These are phyloP conservation scores for Drosophila mercatorum DNA, from an alignment of 2,888 invertebrate genomes.

Conservation along the genomic window DNA sequence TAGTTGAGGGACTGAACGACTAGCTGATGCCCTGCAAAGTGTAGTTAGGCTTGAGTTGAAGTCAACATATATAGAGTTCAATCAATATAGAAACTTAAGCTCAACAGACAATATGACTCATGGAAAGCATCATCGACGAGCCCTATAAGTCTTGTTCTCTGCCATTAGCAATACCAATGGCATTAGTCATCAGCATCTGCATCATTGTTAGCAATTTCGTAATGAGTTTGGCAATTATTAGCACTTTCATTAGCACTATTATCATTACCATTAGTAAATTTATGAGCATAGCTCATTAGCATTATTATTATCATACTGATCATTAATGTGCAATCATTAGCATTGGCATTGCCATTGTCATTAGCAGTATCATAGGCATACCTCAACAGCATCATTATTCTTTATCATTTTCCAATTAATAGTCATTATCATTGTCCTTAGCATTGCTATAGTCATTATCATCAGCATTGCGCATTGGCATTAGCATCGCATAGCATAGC, in stretches of 20 bases:
- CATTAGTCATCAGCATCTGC: background rate
- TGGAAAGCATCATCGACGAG: background rate
- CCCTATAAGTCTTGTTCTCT: background rate
- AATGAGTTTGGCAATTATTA: too few relatives aligned
- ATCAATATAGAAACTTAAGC: too few relatives aligned
- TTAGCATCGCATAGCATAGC: too few relatives aligned
- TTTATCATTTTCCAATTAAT: too few relatives aligned
- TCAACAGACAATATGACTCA: background rate
- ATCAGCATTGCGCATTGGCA: too few relatives aligned
- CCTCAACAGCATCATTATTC: too few relatives aligned
- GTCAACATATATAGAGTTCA: too few relatives aligned
- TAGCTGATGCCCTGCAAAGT: conserved; percentile 19
- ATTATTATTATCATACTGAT: background rate
- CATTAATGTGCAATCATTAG: background rate
- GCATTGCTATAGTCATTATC: too few relatives aligned
- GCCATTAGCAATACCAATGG: background rate
- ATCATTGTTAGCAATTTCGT: background rate
- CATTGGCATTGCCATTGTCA: background rate
- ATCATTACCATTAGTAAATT: background rate
- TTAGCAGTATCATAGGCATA: too few relatives aligned
- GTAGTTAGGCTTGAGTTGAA: background rate
- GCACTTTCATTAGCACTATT: background rate
- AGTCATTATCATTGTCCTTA: background rate
- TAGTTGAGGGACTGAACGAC: background rate
- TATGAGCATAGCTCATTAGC: background rate